Evolutionary conservation across 2,888 invertebrate species (phyloP), one percentile per base, ranked within the genome.

Genomic region (Carterocephalus palaemon): DNA sequence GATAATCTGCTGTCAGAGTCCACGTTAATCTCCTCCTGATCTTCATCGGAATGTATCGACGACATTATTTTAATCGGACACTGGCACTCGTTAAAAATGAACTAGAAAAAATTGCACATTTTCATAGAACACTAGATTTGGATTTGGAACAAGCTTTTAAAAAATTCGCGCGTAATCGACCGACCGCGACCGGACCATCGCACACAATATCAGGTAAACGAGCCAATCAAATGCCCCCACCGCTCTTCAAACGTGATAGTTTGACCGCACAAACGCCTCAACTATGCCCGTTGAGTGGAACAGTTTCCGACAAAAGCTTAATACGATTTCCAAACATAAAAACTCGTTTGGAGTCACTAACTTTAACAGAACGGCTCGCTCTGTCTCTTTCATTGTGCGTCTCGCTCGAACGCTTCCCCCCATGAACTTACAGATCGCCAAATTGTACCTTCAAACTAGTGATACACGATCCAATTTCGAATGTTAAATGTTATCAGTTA

Each of bases 11-110:
- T 90, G 69, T 91, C 91, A 23, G 91, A 91, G 60, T 90, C 82
- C 57, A 91, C 91, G 63, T 91, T 91, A 57, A 91, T 91, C 77
- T 91, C 91, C 54, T 89, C 89, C 62, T 90, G 91, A 54, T 91
- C 91, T 56, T 91, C 90, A 66, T 90, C 90, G 46, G 89, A 88
- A 70, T 88, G 88, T 56, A 85, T 70, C 42, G 88, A 88, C 52
- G 88, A 88, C 88, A 88, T 88, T 51, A 72, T 75, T 46, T 10
- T 48, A 49, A 54, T 54, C 46, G 34, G 41, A 60, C 79, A 80
- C 80, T 70, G 50, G 51, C 78, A 80, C 78, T 64, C 20, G 45
- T 52, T 57, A 54, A 55, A 56, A 47, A 57, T 56, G 56, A 62
- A 57, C 48, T 47, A 49, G 52, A 1, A 8, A 1, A 28, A 23